Evolutionary conservation across 2,113 vertebrate genomes (phyloP), one percentile per base, ranked within the genome.

Genomic region (Phocoena sinus): DNA sequence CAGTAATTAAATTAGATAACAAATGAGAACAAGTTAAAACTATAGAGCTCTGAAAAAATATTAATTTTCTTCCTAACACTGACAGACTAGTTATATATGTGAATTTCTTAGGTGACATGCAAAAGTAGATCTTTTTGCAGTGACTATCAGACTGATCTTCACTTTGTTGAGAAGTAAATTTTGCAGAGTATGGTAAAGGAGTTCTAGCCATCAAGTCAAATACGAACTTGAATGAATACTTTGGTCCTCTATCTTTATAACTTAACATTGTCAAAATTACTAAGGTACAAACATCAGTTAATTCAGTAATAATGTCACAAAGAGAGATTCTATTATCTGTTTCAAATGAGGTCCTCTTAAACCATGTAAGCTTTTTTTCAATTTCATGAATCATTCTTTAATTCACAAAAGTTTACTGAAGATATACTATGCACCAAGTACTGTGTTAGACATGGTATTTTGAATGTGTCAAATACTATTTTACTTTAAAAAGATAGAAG

Each of bases 341-440:
- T 96, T 95, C 81, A 94, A 73, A 60, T 56, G 38, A 94, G 12
- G 56, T 63, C 74, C 38, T 90, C 74, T 41, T 67, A 47, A 38
- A 97, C 36, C 36, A 96, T 23, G 18, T 50, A 68, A 81, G 50
- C 36, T 33, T 86, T 89, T 89, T 80, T 77, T 13, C 58, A 94
- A 80, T 85, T 85, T 76, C 36, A 28, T 67, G 26, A 71, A 94
- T 67, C 26, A 68, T 71, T 73, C 62, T 68, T 91, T 89, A 82
- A 91, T 71, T 94, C 68, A 83, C n/a, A 94, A 89, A 60, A 88
- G 96, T 36, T 70, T 96, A 77, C 25, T 47, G 31, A 93, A 50
- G 6, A 50, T 82, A 26, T 63, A 91, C 25, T 67, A 81, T 36
- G 28, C 76, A 97, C 14, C 53, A 67, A 76, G 13, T 56, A 63